phyloP scores from a whole-genome alignment of 2,797 vertebrate species.

The Pseudochaenichthys georgianus region DNA sequence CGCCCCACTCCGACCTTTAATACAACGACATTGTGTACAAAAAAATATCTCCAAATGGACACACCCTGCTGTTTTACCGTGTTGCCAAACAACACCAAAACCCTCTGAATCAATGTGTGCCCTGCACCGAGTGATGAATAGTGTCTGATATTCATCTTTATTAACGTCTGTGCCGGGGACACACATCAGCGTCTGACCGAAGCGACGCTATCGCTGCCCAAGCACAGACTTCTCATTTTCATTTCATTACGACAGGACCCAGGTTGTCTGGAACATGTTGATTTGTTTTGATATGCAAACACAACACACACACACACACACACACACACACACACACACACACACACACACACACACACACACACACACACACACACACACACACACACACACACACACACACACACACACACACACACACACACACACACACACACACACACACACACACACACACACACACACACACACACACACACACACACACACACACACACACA shows the following conservation, averaged over 20 bases:
- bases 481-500: too few species aligned
- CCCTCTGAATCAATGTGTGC: background rate
- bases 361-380: too few species aligned
- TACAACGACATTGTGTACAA: background rate
- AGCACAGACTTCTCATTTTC: conserved; percentile 66
- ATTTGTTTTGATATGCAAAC: conserved; percentile 73
- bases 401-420: too few species aligned
- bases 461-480: too few species aligned
- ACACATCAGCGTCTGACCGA: conserved; percentile 27
- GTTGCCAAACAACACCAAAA: background rate
- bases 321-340: background rate
- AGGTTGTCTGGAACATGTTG: conserved; percentile 68
- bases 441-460: too few species aligned
- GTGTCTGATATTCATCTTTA: conserved; percentile 41
- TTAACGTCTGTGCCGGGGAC: conserved; percentile 39
- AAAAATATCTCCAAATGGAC: conserved; percentile 10
- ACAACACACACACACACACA: background rate
- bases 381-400: too few species aligned
- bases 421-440: too few species aligned
- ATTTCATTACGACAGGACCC: conserved; percentile 68
- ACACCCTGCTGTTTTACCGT: conserved; percentile 6
- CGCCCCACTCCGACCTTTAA: conserved; percentile 7
- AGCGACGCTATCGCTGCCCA: conserved; percentile 55
- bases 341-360: too few species aligned
- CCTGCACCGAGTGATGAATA: conserved; percentile 38